These are phyloP conservation scores for Podabrus alpinus DNA, from an alignment of 2,888 invertebrate genomes.

Conservation along the genomic window DNA sequence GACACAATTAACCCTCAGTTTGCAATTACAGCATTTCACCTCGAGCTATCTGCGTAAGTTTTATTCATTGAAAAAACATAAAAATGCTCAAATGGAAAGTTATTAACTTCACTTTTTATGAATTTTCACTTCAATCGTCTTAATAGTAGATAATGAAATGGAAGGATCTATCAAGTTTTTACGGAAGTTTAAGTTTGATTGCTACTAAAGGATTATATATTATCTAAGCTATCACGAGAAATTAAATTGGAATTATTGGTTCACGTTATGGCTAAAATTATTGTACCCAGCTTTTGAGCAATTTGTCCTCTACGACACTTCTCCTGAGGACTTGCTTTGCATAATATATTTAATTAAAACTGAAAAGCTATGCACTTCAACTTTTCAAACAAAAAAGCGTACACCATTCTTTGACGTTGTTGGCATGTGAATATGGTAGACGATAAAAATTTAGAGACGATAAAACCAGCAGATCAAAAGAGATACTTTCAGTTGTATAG, in stretches of 20 bases:
- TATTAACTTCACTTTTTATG: background rate
- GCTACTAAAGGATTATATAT: background rate
- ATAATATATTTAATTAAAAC: too few species aligned
- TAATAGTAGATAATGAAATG: background rate
- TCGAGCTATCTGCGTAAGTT: conserved; percentile 30
- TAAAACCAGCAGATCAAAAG: too few species aligned
- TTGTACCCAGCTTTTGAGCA: background rate
- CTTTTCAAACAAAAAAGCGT: too few species aligned
- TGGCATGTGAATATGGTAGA: too few species aligned
- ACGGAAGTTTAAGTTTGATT: background rate
- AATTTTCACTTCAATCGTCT: background rate
- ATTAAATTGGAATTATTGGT: background rate
- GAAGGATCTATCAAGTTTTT: background rate
- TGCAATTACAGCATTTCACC: conserved; percentile 30
- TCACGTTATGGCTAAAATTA: background rate
- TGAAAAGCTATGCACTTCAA: too few species aligned
- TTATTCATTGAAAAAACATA: background rate
- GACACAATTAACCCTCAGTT: conserved; percentile 36
- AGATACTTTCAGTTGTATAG: too few species aligned
- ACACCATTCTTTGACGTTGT: too few species aligned
- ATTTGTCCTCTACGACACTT: background rate
- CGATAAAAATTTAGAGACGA: too few species aligned
- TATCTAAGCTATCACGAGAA: too few species aligned
- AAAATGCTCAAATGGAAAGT: background rate
- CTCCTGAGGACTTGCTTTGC: background rate